Evolutionary conservation across 1,140 invertebrate genomes (phyloP), one percentile per base, ranked within the genome.

Genomic region (Drosophila bifasciata): DNA sequence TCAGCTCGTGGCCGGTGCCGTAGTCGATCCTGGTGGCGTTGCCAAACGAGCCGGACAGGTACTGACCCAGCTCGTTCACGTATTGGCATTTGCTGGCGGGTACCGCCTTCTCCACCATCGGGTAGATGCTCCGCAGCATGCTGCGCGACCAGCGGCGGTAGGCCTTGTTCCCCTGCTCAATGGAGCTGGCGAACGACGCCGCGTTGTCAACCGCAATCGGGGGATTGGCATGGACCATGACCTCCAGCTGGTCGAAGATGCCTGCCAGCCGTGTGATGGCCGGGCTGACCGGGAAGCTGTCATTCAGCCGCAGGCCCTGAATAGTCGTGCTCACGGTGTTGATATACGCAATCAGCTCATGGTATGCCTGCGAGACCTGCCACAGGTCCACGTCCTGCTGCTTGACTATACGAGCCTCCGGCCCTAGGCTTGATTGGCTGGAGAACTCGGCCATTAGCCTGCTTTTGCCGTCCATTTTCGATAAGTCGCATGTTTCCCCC

Each of bases 21-120:
- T 88, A 86, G 13, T 70, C 58, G 17, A 81, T 48, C n/a, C 63
- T 80, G 2, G 64, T 52, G 5, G 41, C 40, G 17, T 50, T 75
- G 17, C 81, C 81, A 50, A 86, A 86, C 7, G 78, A 46, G 3
- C 53, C 21, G 16, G 50, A 49, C 21, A 86, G 13, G 58, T 88
- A 86, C 3, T 67, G 60, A 0, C 68, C 83, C 61, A 86, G 40
- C 5, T 86, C 83, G 7, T 51, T 55, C 6, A 88, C 43, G 21
- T 78, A 16, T 1, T 28, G 16, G 23, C 83, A 86, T 7, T 71
- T 77, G 5, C 36, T 28, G 0, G 0, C 1, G 1, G 83, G 61
- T 41, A 86, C 7, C 11, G 59, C 73, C 8, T n/a, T n/a, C 43
- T 78, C 78, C 19, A 85, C 41, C 45, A 67, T 36, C 6, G 43